Base-by-base conservation (phyloP, 2,797 vertebrate genomes). In the Adrianichthys oophorus region DNA sequence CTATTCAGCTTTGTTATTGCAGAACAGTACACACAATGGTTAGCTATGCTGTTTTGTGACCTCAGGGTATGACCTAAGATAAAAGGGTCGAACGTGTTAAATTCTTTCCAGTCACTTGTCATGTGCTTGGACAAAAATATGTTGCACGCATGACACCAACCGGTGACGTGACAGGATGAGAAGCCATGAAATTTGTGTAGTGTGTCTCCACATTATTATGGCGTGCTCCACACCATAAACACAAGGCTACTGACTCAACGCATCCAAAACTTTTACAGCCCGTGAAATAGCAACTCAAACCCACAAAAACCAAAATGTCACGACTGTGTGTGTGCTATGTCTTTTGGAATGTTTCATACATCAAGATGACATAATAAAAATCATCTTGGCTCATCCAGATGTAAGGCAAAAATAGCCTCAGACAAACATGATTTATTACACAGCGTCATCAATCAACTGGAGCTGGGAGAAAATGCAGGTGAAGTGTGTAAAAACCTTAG, bases 261-360 rank as follows among this genome's bases (percentile, higher is more conserved):
- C 55, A 72, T 60, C 68, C 46, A 65, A 62, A 56, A 63, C 65
- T 64, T 82, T 71, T 45, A 71, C 21, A 52, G 54, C 24, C 56
- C 15, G 48, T 45, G 17, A 41, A 61, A 57, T 16, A 53, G 41
- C 56, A 29, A 52, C 17, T 37, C 15, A 16, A 44, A 50, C 15
- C 54, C 50, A 53, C 52, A 52, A 26, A 55, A 70, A 58, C 52
- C 24, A 15, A 55, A 19, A 47, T 19, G 53, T 54, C 15, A 29
- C 32, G 12, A 37, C 32, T 37, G 32, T 12, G 32, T 3, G 32
- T 37, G 32, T 37, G 32, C 32, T 29, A 29, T 29, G 7, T 29
- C 26, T 29, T 29, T 29, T 29, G 12, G 3, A 37, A 37, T 37
- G 10, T 12, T 13, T 37, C 32, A 37, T 37, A 37, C 32, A 37